Percentiles rank a stretch among this genome's conserved stretches.
These are phyloP conservation scores for Holothuria leucospilota DNA, from an alignment of 53 echinoderm and acorn worm species.

Conservation along the genomic window DNA sequence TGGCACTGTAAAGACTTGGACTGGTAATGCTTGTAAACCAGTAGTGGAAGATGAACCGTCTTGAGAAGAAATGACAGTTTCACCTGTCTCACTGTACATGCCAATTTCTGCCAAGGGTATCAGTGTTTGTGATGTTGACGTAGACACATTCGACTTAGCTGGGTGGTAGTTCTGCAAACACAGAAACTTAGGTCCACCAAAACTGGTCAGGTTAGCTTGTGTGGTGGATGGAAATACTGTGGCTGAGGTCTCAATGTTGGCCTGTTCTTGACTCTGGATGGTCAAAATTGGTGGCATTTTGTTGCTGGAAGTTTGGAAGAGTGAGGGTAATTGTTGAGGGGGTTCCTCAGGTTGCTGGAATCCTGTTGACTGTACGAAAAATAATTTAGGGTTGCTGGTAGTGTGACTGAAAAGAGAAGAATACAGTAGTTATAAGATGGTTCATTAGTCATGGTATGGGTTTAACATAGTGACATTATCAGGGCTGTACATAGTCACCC, in stretches of 20 bases:
- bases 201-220: slow-evolving; percentile 3
- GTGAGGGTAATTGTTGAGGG: neutral
- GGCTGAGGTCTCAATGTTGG: neutral
- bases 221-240: neutral
- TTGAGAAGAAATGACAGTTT: neutral
- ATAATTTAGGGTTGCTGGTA: neutral
- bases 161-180: slow-evolving; percentile 31
- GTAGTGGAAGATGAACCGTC: neutral
- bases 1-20: slow-evolving; percentile 19
- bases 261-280: neutral
- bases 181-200: slow-evolving; percentile 11
- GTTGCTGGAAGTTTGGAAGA: neutral
- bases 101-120: slow-evolving; percentile 22
- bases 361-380: neutral
- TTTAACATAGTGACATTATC: too few relatives aligned
- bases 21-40: neutral
- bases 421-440: too few relatives aligned
- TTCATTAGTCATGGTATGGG: too few relatives aligned
- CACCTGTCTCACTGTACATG: neutral
- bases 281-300: slow-evolving; percentile 4
- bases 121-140: slow-evolving; percentile 3
- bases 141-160: neutral
- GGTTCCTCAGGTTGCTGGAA: slow-evolving; percentile 8
- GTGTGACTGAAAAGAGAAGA: neutral
- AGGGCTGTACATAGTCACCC: too few relatives aligned